Conservation (phyloP, 2,888 invertebrate species). For the Noctua janthina region DNA sequence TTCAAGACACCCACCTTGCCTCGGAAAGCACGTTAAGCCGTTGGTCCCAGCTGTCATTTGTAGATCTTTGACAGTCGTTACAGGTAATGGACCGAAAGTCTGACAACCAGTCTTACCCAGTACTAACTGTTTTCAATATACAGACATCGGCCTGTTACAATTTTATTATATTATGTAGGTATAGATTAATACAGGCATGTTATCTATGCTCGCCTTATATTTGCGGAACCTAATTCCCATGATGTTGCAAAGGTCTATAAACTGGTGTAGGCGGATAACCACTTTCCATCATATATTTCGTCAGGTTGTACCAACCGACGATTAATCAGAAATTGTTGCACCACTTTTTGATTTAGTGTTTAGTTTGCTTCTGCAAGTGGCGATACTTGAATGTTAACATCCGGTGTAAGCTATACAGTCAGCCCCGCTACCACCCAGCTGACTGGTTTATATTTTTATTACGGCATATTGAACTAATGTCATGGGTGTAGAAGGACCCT, state of each 20-base stretch:
- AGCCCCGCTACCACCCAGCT: neutral
- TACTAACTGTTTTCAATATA: too few relatives aligned
- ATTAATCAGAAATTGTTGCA: slow-evolving; percentile 8
- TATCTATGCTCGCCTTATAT: neutral
- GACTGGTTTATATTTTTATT: neutral
- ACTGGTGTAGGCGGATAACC: slow-evolving; percentile 22
- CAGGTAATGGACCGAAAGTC: too few relatives aligned
- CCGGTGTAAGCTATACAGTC: neutral
- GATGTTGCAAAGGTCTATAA: slow-evolving; percentile 20
- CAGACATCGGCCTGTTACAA: too few relatives aligned
- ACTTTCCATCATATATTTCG: slow-evolving; percentile 32
- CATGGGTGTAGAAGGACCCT: too few relatives aligned
- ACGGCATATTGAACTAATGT: too few relatives aligned
- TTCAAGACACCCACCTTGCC: too few relatives aligned
- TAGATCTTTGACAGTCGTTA: too few relatives aligned
- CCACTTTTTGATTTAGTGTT: neutral
- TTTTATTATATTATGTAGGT: too few relatives aligned
- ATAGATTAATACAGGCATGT: too few relatives aligned
- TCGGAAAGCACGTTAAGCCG: too few relatives aligned
- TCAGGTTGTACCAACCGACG: neutral
- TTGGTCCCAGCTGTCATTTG: too few relatives aligned
- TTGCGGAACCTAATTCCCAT: slow-evolving; percentile 2
- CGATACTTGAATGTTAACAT: neutral
- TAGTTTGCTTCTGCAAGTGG: neutral
- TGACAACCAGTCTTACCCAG: too few relatives aligned